A percentile compares a stretch with the other conserved stretches of the same genome.
phyloP scores from a whole-genome alignment of 1,140 invertebrate species.

The Doryteuthis pealeii region DNA sequence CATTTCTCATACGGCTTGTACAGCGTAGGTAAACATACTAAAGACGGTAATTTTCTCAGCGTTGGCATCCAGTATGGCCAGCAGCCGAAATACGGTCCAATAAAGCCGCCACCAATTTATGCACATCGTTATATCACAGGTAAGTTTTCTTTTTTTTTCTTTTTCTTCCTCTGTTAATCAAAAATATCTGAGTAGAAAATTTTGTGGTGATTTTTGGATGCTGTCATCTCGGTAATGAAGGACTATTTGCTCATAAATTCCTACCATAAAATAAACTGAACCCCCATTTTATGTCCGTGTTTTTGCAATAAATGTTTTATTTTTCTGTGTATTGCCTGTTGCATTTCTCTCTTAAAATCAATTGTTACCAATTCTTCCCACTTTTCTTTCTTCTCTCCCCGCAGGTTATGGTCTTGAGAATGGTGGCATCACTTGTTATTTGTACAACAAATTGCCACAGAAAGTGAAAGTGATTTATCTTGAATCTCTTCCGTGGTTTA shows the following conservation, averaged over 20 bases:
- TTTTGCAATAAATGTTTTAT: too few relatives aligned
- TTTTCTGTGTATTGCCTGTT: too few relatives aligned
- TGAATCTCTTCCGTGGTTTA: constrained; percentile 82
- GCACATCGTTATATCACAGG: constrained; percentile 82
- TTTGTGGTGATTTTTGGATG: too few relatives aligned
- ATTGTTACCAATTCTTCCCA: too few relatives aligned
- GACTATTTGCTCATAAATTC: too few relatives aligned
- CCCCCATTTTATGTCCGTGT: too few relatives aligned
- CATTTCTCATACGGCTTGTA: constrained; percentile 56
- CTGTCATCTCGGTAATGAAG: too few relatives aligned
- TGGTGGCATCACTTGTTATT: constrained; percentile 65
- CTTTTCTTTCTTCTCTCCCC: constrained; percentile 11
- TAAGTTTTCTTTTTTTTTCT: constrained; percentile 31
- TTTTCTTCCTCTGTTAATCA: too few relatives aligned
- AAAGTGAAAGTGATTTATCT: constrained; percentile 62
- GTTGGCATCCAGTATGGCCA: constrained; percentile 66
- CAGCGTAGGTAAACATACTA: constrained; percentile 38
- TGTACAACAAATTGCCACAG: constrained; percentile 55
- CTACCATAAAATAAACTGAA: too few relatives aligned
- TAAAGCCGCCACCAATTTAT: constrained; percentile 71
- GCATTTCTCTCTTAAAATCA: too few relatives aligned
- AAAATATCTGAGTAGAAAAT: too few relatives aligned
- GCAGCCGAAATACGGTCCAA: constrained; percentile 62
- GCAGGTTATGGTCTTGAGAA: constrained; percentile 72
- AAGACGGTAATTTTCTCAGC: constrained; percentile 63